Evolutionary conservation across 2,888 invertebrate species (phyloP), one percentile per base, ranked within the genome.

Genomic region (Priapulus caudatus): DNA sequence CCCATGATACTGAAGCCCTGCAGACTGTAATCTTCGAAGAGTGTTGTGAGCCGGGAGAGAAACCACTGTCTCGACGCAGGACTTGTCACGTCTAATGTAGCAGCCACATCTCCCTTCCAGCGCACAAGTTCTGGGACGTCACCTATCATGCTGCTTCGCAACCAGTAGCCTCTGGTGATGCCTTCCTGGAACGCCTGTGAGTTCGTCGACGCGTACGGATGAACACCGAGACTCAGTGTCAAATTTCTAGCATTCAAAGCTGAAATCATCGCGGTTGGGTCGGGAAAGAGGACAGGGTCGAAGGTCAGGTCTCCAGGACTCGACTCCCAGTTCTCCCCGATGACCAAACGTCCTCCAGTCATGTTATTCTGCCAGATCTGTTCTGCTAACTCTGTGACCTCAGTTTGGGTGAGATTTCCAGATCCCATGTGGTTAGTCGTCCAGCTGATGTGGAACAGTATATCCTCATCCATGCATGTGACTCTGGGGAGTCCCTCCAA

Each of bases 21-120:
- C 10, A 33, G 10, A 33, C 10, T n/a, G n/a, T 10, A 33, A 33
- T n/a, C 10, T 33, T 33, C n/a, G 10, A 10, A n/a, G 10, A 33
- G 33, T 33, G 10, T 10, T 33, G 10, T 33, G 33, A n/a, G 10
- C n/a, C 33, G 10, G n/a, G 10, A 10, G 33, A 33, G 33, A 33
- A 33, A 33, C 33, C 33, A 33, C 33, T 10, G 10, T n/a, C 33
- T 10, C n/a, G 33, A 10, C 10, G 10, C 33, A 10, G 33, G 10
- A 33, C n/a, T 33, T 33, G 33, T 33, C 33, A 33, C 33, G 33
- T 33, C 33, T 33, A 33, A n/a, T n/a, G n/a, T n/a, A n/a, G 33
- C 33, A 33, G 33, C 33, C n/a, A 33, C 10, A 10, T n/a, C 33
- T n/a, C n/a, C 10, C n/a, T 33, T 10, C 33, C 33, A 33, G 33